Conservation (phyloP, 2,888 invertebrate genomes). For the Stenodema calcarata region DNA sequence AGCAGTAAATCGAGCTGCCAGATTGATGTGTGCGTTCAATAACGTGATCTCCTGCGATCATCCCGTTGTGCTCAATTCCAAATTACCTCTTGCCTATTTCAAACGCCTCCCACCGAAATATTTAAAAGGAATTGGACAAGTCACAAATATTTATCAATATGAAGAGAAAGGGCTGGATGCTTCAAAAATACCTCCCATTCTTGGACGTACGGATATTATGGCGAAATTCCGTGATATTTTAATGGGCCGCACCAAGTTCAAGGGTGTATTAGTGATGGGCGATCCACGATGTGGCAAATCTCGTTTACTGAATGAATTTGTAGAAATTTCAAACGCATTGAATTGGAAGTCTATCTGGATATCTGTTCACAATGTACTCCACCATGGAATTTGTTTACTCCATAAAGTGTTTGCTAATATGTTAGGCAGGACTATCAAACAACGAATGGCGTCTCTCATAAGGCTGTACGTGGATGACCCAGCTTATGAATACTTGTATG, state of each 20-base stretch:
- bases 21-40: slow-evolving; percentile 66
- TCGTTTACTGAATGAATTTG: slow-evolving; percentile 66
- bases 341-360: slow-evolving; percentile 48
- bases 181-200: slow-evolving; percentile 47
- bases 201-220: slow-evolving; percentile 45
- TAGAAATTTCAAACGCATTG: slow-evolving; percentile 34
- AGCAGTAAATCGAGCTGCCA: slow-evolving; percentile 70
- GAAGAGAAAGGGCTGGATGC: slow-evolving; percentile 46
- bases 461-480: slow-evolving; percentile 23
- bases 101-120: slow-evolving; percentile 64
- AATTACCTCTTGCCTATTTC: slow-evolving; percentile 65
- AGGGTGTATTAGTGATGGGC: slow-evolving; percentile 68
- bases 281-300: slow-evolving; percentile 68
- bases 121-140: slow-evolving; percentile 65
- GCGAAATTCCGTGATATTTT: slow-evolving; percentile 50
- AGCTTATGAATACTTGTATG: slow-evolving; percentile 35
- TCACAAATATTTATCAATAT: slow-evolving; percentile 69
- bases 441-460: slow-evolving; percentile 45
- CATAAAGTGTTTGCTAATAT: slow-evolving; percentile 50
- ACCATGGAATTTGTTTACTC: slow-evolving; percentile 25
- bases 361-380: slow-evolving; percentile 37
- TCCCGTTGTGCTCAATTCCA: slow-evolving; percentile 67
- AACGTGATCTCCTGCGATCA: slow-evolving; percentile 69
- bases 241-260: slow-evolving; percentile 42
- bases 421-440: slow-evolving; percentile 46